Conservation (phyloP, 2,113 vertebrate species). For the Meles meles region DNA sequence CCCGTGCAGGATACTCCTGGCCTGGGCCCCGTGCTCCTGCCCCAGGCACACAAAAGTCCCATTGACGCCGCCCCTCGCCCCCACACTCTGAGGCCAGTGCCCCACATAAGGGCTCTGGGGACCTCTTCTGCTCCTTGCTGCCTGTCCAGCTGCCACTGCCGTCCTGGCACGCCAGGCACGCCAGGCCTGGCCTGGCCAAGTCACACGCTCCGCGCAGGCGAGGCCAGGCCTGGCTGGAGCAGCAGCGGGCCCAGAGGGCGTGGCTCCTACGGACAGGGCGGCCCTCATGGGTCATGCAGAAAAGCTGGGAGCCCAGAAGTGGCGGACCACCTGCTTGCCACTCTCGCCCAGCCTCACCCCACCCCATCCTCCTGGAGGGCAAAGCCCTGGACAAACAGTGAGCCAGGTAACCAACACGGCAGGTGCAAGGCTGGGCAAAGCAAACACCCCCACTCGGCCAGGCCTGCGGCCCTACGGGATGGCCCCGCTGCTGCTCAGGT, state of each 20-base stretch:
- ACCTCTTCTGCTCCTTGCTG: neutral
- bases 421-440: neutral
- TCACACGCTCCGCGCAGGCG: constrained; percentile 50
- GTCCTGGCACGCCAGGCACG: constrained; percentile 46
- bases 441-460: rapidly evolving
- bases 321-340: neutral
- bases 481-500: rapidly evolving
- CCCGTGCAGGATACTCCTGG: neutral
- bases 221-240: neutral
- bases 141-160: neutral
- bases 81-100: neutral
- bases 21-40: neutral
- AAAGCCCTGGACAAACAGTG: constrained; percentile 36
- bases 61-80: constrained; percentile 33
- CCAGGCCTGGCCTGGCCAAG: neutral
- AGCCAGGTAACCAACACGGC: neutral
- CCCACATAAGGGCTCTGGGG: neutral
- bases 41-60: neutral
- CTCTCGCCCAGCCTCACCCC: neutral
- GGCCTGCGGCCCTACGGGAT: rapidly evolving
- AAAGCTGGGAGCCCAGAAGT: neutral
- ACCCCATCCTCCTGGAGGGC: neutral
- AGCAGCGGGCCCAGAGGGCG: rapidly evolving
- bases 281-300: neutral
- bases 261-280: rapidly evolving